These are phyloP conservation scores for Magallana angulata DNA, from an alignment of 1,140 invertebrate genomes.

Conservation along the genomic window DNA sequence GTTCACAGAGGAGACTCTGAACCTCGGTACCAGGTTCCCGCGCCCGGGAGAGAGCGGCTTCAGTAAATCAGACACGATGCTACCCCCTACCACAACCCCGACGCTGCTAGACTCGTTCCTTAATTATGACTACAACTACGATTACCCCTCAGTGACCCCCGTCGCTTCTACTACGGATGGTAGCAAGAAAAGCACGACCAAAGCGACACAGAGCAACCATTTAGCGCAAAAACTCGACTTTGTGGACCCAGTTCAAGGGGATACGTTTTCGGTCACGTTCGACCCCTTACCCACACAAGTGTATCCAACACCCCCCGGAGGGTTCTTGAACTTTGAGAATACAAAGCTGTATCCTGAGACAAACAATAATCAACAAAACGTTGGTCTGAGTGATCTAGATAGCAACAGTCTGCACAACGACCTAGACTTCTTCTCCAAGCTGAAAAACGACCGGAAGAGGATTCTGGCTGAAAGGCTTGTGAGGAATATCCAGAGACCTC, in stretches of 20 bases:
- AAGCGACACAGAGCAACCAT: background rate
- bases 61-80: background rate
- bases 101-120: background rate
- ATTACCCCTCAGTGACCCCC: background rate
- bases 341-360: conserved; percentile 5
- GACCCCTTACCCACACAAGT: background rate
- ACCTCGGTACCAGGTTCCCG: background rate
- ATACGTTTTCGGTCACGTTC: conserved; percentile 1
- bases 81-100: background rate
- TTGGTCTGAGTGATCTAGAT: background rate
- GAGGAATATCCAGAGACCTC: background rate
- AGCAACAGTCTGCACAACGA: conserved; percentile 15
- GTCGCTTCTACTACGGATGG: background rate
- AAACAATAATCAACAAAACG: background rate
- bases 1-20: background rate
- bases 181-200: background rate
- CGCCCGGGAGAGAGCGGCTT: background rate
- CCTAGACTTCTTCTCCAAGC: background rate
- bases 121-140: conserved; percentile 1
- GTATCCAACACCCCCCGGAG: background rate
- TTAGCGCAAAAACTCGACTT: background rate
- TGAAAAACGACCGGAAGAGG: background rate
- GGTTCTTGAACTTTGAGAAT: background rate
- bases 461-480: background rate
- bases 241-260: background rate